phyloP scores from a whole-genome alignment of 2,113 vertebrate genomes.

The Oreocharis arfaki region DNA sequence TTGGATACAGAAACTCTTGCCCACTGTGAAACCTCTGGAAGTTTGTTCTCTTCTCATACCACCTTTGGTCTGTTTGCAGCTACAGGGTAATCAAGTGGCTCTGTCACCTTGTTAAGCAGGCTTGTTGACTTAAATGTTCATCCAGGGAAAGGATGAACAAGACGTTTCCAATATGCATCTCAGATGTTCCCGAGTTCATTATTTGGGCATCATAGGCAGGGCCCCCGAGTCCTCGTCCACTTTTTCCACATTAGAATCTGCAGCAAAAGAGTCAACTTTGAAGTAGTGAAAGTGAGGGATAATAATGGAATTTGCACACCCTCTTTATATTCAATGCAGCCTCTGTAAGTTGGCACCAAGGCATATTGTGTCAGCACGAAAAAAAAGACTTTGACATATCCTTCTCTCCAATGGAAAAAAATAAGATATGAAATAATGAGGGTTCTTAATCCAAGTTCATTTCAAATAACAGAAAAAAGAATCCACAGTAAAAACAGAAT shows the following conservation, averaged over 20 bases:
- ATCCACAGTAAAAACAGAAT: neutral
- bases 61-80: neutral
- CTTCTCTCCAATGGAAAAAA: neutral
- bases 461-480: neutral
- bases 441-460: neutral
- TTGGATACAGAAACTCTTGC: neutral
- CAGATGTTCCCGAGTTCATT: neutral
- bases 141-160: neutral
- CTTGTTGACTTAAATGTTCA: neutral
- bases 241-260: neutral
- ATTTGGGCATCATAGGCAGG: neutral
- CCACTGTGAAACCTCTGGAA: neutral
- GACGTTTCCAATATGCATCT: neutral
- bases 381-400: neutral
- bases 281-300: neutral
- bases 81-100: neutral
- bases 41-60: neutral
- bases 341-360: neutral
- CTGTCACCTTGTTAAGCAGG: neutral
- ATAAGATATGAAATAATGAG: neutral
- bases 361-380: neutral
- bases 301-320: neutral
- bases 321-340: neutral
- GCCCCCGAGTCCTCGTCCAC: fast-evolving
- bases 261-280: neutral